Base-by-base conservation (phyloP, 53 echinoderm and acorn worm genomes). In the Echinarachnius parma region DNA sequence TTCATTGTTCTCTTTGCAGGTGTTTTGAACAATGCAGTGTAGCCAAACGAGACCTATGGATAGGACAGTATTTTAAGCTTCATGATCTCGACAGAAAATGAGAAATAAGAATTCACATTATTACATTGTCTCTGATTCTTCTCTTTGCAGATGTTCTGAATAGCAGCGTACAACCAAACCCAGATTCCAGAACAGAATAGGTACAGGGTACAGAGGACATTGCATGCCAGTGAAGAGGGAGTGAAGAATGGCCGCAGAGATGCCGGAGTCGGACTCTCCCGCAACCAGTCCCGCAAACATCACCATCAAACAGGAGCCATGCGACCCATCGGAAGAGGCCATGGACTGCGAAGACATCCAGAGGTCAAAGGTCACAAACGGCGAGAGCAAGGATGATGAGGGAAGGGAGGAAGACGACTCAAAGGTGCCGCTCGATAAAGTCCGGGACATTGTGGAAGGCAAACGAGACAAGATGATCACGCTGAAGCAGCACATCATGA, bases 321-420 rank as follows among this genome's bases (percentile, higher is more conserved):
- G 82, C 36, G 75, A 82, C 55, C 62, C 61, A 27, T 18, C 11
- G 2, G 81, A 81, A 5, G 59, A 53, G 28, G 82, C 75, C 19
- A 83, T 83, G 83, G 83, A 83, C 46, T 83, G 83, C 31, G 78
- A 83, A 34, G 83, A 82, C 26, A 76, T 75, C 45, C 72, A 72
- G 35, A 72, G 57, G 57, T 56, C 34, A 36, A 55, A 56, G 74
- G 26, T 55, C 7, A 27, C 57, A 57, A 25, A 14, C 8, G 53
- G 53, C 4, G 23, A 34, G 0, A 16, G 15, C 11, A 39, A 54
- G 20, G 28, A n/a, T 4, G 57, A 33, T 5, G n/a, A 27, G 39
- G 26, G 36, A 24, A 42, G 26, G 29, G 55, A 42, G 39, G 46
- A 36, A 30, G 57, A 39, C 15, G 74, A 72, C 28, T 50, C 49